Conservation (phyloP, 2,113 vertebrate species). For the Solea solea region DNA sequence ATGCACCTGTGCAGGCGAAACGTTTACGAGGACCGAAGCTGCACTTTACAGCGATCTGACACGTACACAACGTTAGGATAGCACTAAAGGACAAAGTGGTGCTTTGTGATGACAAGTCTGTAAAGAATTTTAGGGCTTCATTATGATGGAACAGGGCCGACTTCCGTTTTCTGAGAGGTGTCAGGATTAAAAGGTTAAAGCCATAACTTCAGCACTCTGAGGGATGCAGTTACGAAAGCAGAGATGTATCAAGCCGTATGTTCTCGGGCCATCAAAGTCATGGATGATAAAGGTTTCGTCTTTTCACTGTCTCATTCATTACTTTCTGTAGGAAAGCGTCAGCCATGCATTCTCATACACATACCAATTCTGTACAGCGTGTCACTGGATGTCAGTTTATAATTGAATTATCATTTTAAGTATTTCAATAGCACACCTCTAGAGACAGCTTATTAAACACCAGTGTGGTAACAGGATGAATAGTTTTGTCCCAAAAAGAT, state of each 20-base stretch:
- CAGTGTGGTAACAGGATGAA: neutral
- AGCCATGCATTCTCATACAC: neutral
- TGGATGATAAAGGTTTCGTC: slow-evolving; percentile 5
- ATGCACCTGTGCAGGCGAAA: neutral
- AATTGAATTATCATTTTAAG: neutral
- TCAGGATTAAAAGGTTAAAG: slow-evolving; percentile 37
- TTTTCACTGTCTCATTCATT: neutral
- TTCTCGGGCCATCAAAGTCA: neutral
- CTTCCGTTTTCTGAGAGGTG: neutral
- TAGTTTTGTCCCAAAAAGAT: neutral
- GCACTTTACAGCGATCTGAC: slow-evolving; percentile 9
- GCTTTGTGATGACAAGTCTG: slow-evolving; percentile 19
- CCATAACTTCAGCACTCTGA: slow-evolving; percentile 19
- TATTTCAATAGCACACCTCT: neutral
- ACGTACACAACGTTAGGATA: slow-evolving; percentile 3
- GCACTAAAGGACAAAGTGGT: neutral
- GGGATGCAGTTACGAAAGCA: slow-evolving; percentile 18
- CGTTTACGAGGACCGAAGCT: slow-evolving; percentile 1
- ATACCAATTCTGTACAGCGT: neutral
- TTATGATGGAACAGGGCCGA: neutral
- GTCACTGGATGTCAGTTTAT: neutral
- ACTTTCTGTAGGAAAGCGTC: neutral
- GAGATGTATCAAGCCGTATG: slow-evolving; percentile 9
- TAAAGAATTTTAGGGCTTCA: slow-evolving; percentile 11
- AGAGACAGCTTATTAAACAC: neutral